A percentile compares a stretch with the other conserved stretches of the same genome.
phyloP scores from a whole-genome alignment of 2,888 invertebrate species.

The Drosophila borealis region DNA sequence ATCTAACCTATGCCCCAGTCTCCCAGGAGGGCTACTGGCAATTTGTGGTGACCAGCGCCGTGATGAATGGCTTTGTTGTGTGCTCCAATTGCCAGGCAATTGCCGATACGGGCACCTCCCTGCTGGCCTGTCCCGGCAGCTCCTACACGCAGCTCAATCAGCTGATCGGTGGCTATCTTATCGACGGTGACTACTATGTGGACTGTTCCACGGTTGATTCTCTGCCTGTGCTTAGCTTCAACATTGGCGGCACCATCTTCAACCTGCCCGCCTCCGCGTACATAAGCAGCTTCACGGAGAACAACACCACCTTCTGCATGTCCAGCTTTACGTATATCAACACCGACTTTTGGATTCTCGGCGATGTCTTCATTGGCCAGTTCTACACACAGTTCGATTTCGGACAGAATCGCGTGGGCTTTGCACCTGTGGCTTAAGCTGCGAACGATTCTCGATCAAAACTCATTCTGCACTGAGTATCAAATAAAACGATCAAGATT shows the following conservation, averaged over 20 bases:
- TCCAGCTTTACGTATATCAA: slow-evolving; percentile 95
- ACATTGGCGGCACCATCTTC: slow-evolving; percentile 90
- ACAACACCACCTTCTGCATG: slow-evolving; percentile 89
- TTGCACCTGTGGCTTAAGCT: slow-evolving; percentile 87
- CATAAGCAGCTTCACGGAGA: slow-evolving; percentile 84
- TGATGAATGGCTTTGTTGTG: slow-evolving; percentile 86
- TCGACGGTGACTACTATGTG: slow-evolving; percentile 85
- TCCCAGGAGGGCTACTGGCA: slow-evolving; percentile 97
- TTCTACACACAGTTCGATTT: slow-evolving; percentile 98
- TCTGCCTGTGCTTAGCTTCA: slow-evolving; percentile 92
- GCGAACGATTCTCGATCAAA: not conserved
- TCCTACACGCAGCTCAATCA: slow-evolving; percentile 92
- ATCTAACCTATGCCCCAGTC: slow-evolving; percentile 90
- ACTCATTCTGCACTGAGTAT: not conserved
- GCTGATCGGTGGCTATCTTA: slow-evolving; percentile 89
- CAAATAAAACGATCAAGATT: not conserved
- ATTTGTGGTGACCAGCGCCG: slow-evolving; percentile 92
- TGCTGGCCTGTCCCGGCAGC: slow-evolving; percentile 91
- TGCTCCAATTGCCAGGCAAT: slow-evolving; percentile 94
- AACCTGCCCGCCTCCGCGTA: slow-evolving; percentile 92
- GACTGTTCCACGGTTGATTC: slow-evolving; percentile 91
- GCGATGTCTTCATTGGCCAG: slow-evolving; percentile 97
- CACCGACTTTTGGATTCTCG: slow-evolving; percentile 95
- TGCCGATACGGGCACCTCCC: slow-evolving; percentile 97
- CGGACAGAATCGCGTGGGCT: slow-evolving; percentile 93